These are phyloP conservation scores for Cavia aperea DNA, from an alignment of 2,113 vertebrate species.

Conservation along the genomic window DNA sequence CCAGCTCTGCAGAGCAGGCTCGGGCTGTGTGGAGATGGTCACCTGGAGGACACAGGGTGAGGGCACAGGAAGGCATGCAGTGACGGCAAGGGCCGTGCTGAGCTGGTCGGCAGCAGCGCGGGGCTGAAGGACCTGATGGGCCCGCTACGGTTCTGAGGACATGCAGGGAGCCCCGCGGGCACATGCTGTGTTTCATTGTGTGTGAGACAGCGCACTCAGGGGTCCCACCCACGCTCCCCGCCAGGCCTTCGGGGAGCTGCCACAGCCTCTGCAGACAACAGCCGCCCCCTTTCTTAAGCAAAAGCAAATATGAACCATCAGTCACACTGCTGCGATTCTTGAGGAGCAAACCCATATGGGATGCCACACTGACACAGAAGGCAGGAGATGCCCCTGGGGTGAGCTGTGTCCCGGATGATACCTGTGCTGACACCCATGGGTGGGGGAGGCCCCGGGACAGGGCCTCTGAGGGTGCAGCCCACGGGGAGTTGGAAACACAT, in stretches of 20 bases:
- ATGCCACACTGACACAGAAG: neutral
- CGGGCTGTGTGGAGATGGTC: neutral
- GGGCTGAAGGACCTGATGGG: neutral
- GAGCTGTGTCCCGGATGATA: neutral
- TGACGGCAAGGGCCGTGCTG: neutral
- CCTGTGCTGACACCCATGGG: neutral
- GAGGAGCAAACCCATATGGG: too few relatives aligned
- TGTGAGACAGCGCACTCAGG: neutral
- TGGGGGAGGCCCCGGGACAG: neutral
- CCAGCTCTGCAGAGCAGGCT: neutral
- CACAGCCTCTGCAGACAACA: neutral
- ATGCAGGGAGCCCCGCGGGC: neutral
- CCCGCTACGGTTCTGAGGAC: neutral
- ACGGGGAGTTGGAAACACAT: neutral
- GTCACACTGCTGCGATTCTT: neutral
- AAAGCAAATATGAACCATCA: neutral
- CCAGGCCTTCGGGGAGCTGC: neutral
- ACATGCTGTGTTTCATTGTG: neutral
- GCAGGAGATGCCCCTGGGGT: neutral
- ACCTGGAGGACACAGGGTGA: neutral
- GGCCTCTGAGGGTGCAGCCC: neutral
- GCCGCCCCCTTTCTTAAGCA: neutral
- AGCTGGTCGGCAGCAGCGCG: rapidly evolving
- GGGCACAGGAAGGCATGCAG: rapidly evolving
- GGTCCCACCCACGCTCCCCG: neutral